phyloP scores from a whole-genome alignment of 1,140 invertebrate genomes.

The Ceratina japonica region DNA sequence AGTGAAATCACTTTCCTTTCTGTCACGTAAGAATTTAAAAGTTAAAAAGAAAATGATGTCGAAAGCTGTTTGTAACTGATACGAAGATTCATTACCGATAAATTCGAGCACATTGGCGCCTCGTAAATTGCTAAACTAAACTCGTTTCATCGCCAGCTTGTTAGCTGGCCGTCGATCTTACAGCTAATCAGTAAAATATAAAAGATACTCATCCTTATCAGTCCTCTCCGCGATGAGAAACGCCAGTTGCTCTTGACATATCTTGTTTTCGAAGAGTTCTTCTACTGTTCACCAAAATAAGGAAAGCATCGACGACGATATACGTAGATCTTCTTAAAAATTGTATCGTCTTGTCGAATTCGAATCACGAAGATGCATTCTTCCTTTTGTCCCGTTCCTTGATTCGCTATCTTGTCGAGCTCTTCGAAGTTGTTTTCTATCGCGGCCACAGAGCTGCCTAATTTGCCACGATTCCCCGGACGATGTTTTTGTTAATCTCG shows the following conservation, averaged over 20 bases:
- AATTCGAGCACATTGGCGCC: constrained; percentile 33
- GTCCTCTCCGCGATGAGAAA: constrained; percentile 19
- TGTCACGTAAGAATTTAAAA: not conserved
- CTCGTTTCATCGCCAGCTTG: not conserved
- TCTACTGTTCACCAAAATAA: not conserved
- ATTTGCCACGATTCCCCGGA: not conserved
- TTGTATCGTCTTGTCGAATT: not conserved
- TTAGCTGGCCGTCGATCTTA: constrained; percentile 15
- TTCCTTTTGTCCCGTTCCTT: not conserved
- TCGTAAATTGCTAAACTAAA: not conserved
- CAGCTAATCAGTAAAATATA: constrained; percentile 38
- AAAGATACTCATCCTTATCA: constrained; percentile 40
- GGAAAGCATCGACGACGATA: not conserved
- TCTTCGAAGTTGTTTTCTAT: not conserved
- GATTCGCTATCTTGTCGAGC: not conserved
- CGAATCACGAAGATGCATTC: constrained; percentile 14
- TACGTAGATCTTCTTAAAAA: not conserved
- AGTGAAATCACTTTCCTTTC: not conserved
- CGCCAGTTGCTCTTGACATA: not conserved
- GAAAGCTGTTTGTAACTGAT: not conserved
- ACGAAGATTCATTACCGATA: not conserved
- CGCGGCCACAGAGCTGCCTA: not conserved
- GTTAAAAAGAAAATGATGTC: not conserved
- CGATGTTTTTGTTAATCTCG: constrained; percentile 10
- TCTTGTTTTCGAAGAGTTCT: constrained; percentile 4